Evolutionary conservation across 2,888 invertebrate species (phyloP), one percentile per base, ranked within the genome.

Genomic region (Pachymerium ferrugineum): DNA sequence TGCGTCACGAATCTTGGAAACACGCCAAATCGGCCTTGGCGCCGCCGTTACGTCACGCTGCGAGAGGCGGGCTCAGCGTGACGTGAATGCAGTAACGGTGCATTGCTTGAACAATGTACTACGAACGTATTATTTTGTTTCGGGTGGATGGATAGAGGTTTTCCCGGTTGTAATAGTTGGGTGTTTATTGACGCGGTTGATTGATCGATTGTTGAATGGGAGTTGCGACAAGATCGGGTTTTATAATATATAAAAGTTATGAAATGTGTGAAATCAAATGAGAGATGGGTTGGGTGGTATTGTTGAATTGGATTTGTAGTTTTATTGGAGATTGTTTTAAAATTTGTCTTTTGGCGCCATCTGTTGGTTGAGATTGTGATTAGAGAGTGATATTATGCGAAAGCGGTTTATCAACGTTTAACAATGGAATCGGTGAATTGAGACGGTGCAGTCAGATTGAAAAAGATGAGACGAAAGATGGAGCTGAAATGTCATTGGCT

Each of bases 401-500:
- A 14, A 8, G 22, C 54, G 28, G 25, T 54, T 47, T 54, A 28
- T 54, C 1, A 25, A 8, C 25, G 25, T 54, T 6, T 8, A 54
- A 54, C 54, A 54, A 54, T 54, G 54, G 54, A 54, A 8, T 54
- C 54, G 14, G 12, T 54, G 54, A 54, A 54, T 54, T 54, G 54
- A 54, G 54, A 54, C 54, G 54, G 54, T 25, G 54, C 54, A 54
- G 25, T 22, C 10, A 54, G 28, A 54, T 54, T 54, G 54, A 54
- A 54, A 54, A 54, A 54, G 25, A 54, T 54, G 54, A 22, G 28
- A 28, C 54, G 28, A 54, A 54, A 54, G 25, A 54, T 54, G 54
- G 14, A 54, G 54, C 54, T 5, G 25, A 54, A 54, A 54, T 54
- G 54, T 54, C 54, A 54, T 54, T 54, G 54, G 54, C 54, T 54